Conservation (phyloP, 2,797 vertebrate genomes). For the Epinephelus awoara region DNA sequence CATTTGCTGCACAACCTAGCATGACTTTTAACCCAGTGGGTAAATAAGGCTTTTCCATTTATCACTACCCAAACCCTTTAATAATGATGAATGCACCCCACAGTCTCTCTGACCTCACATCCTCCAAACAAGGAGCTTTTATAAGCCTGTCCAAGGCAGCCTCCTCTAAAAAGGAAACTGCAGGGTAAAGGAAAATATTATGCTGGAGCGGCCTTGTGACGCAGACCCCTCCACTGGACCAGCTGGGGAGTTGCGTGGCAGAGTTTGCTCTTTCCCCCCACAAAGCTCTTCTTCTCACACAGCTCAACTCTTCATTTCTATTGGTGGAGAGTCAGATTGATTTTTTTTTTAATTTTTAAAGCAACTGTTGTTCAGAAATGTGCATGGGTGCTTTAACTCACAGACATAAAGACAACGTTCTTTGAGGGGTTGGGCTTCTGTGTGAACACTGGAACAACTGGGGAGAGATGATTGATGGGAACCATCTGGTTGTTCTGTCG, state of each 20-base stretch:
- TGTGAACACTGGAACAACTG: constrained; percentile 29
- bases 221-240: constrained; percentile 35
- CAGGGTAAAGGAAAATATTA: constrained; percentile 75
- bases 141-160: constrained; percentile 24
- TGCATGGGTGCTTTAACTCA: constrained; percentile 3
- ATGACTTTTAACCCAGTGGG: constrained; percentile 16
- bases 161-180: constrained; percentile 67
- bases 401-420: constrained; percentile 1
- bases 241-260: constrained; percentile 58
- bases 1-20: neutral
- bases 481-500: constrained; percentile 54
- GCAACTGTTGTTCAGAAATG: constrained; percentile 22
- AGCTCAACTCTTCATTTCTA: constrained; percentile 8
- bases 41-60: constrained; percentile 21
- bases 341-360: constrained; percentile 12
- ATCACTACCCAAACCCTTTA: constrained; percentile 15
- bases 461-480: constrained; percentile 60
- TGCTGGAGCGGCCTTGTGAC: constrained; percentile 56
- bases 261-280: neutral
- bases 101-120: constrained; percentile 47
- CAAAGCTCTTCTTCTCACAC: constrained; percentile 15
- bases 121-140: constrained; percentile 66
- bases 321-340: neutral
- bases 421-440: constrained; percentile 19
- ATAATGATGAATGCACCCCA: constrained; percentile 45